Percentiles rank a stretch among this genome's conserved stretches.
These are phyloP conservation scores for Nothura maculosa DNA, from an alignment of 2,797 vertebrate species.

Conservation along the genomic window DNA sequence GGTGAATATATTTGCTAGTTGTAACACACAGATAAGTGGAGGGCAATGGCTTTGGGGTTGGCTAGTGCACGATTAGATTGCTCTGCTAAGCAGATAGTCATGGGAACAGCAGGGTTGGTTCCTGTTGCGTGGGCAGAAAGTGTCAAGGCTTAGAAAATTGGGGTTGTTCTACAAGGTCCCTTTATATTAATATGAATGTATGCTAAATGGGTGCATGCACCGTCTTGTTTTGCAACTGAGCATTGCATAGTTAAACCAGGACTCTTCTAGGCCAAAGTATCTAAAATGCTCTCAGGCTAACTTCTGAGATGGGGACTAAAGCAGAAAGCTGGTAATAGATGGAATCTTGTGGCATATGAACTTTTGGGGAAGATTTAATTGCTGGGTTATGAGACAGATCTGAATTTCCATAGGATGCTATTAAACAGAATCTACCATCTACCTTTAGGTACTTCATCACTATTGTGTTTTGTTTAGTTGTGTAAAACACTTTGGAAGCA, in stretches of 20 bases:
- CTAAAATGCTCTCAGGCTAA: background rate
- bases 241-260: background rate
- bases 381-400: background rate
- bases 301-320: background rate
- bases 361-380: slow-evolving; percentile 25
- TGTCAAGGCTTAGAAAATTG: background rate
- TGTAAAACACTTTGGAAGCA: background rate
- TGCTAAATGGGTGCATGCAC: background rate
- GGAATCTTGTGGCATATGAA: background rate
- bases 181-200: accelerated
- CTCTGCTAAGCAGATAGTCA: background rate
- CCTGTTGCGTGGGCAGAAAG: background rate
- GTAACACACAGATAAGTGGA: background rate
- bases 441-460: background rate
- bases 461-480: background rate
- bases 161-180: background rate
- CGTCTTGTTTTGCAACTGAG: background rate
- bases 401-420: background rate
- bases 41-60: background rate
- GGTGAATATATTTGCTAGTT: background rate
- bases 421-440: background rate
- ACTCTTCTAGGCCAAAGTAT: background rate
- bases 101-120: background rate
- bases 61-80: accelerated
- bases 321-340: background rate